phyloP scores from a whole-genome alignment of 2,888 invertebrate genomes.

The Chamaedrilus cognettii region DNA sequence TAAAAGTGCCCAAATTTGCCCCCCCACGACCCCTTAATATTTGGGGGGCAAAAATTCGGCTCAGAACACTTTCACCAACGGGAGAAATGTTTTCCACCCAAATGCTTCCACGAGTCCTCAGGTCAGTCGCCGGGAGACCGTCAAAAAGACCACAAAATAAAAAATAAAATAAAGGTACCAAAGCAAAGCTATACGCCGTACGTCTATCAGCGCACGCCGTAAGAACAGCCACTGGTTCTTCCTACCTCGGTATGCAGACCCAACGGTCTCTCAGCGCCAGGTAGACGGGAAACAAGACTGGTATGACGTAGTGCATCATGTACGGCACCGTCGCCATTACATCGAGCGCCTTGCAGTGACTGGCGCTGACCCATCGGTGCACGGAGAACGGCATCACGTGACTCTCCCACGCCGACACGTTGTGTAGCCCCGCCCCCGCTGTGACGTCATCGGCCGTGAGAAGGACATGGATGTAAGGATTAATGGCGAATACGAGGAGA shows the following conservation, averaged over 20 bases:
- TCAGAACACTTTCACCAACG: too few relatives aligned
- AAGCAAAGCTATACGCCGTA: too few relatives aligned
- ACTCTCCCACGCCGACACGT: constrained; percentile 31
- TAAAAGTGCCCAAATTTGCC: too few relatives aligned
- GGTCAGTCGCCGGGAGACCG: too few relatives aligned
- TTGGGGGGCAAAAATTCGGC: too few relatives aligned
- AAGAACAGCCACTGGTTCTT: constrained; percentile 35
- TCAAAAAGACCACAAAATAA: too few relatives aligned
- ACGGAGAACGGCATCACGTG: constrained; percentile 26
- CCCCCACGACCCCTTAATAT: too few relatives aligned
- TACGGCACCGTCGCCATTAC: constrained; percentile 35
- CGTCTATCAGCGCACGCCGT: constrained; percentile 89
- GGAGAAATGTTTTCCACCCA: too few relatives aligned
- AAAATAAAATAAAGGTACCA: too few relatives aligned
- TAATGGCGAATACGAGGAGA: constrained; percentile 32
- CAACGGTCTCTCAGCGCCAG: constrained; percentile 22
- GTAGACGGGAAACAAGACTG: constrained; percentile 33
- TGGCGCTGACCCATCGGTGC: constrained; percentile 25
- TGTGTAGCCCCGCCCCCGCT: constrained; percentile 31
- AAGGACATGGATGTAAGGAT: constrained; percentile 28
- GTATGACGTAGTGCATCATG: constrained; percentile 35
- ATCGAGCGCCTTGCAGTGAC: constrained; percentile 26
- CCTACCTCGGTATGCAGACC: constrained; percentile 3
- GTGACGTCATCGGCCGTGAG: constrained; percentile 26
- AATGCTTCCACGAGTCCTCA: too few relatives aligned